phyloP scores from a whole-genome alignment of 2,888 invertebrate genomes.

The Lochmaea crataegi region DNA sequence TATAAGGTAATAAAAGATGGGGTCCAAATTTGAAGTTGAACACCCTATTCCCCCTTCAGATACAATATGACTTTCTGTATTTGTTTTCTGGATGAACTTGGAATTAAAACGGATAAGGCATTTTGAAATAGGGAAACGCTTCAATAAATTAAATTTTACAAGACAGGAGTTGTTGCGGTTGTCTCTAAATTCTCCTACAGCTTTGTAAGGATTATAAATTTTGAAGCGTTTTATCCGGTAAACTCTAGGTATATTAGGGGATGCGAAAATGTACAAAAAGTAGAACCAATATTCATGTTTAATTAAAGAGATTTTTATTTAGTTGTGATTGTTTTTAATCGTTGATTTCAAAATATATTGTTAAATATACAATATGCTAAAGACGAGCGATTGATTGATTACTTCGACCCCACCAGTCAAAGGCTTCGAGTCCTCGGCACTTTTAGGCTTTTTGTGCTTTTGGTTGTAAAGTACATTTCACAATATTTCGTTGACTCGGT shows the following conservation, averaged over 20 bases:
- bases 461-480: too few species aligned
- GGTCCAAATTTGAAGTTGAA: too few species aligned
- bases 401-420: too few species aligned
- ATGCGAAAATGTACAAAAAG: background rate
- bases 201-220: conserved; percentile 5
- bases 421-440: too few species aligned
- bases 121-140: background rate
- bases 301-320: background rate
- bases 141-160: conserved; percentile 2
- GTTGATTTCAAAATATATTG: too few species aligned
- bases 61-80: background rate
- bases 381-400: too few species aligned
- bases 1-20: too few species aligned
- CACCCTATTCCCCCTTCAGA: too few species aligned
- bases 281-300: background rate
- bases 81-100: background rate
- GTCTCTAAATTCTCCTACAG: background rate
- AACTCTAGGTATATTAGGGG: background rate
- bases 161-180: background rate
- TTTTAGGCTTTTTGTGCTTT: too few species aligned
- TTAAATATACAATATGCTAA: too few species aligned
- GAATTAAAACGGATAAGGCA: background rate
- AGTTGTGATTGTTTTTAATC: too few species aligned
- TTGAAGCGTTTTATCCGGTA: background rate
- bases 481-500: too few species aligned